phyloP scores from a whole-genome alignment of 2,888 invertebrate species.

The Salticus scenicus region DNA sequence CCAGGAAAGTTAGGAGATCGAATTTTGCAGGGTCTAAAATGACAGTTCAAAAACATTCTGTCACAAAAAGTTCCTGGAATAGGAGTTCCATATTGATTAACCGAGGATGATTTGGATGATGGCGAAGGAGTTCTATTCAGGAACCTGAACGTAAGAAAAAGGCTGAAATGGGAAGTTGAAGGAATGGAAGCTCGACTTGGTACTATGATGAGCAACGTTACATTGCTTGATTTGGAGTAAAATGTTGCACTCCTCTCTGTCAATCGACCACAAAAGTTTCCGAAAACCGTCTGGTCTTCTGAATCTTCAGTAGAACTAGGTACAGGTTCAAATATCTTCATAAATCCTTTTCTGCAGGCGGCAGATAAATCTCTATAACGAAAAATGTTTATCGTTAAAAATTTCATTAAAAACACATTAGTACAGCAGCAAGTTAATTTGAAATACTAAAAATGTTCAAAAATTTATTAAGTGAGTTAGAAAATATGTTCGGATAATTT shows the following conservation, averaged over 20 bases:
- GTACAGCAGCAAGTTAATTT: too few relatives aligned
- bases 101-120: background rate
- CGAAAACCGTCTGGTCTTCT: slow-evolving; percentile 32
- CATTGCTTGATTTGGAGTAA: slow-evolving; percentile 82
- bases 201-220: slow-evolving; percentile 82
- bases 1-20: slow-evolving; percentile 56
- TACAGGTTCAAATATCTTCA: slow-evolving; percentile 39
- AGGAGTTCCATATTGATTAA: slow-evolving; percentile 35
- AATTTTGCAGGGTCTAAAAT: slow-evolving; percentile 36
- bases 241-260: slow-evolving; percentile 56
- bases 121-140: slow-evolving; percentile 7
- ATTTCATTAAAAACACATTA: too few relatives aligned
- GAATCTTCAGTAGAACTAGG: slow-evolving; percentile 21
- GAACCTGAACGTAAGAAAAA: slow-evolving; percentile 81
- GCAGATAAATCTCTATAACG: background rate
- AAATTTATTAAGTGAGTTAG: too few relatives aligned
- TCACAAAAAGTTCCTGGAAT: slow-evolving; percentile 61
- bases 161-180: slow-evolving; percentile 75
- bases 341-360: slow-evolving; percentile 41
- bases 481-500: too few relatives aligned
- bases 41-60: slow-evolving; percentile 48
- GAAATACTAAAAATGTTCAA: too few relatives aligned
- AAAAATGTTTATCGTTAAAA: background rate
- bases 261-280: slow-evolving; percentile 58
- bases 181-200: slow-evolving; percentile 82